Evolutionary conservation across 2,797 vertebrate genomes (phyloP).

Genomic region (Benthosema pterotum): DNA sequence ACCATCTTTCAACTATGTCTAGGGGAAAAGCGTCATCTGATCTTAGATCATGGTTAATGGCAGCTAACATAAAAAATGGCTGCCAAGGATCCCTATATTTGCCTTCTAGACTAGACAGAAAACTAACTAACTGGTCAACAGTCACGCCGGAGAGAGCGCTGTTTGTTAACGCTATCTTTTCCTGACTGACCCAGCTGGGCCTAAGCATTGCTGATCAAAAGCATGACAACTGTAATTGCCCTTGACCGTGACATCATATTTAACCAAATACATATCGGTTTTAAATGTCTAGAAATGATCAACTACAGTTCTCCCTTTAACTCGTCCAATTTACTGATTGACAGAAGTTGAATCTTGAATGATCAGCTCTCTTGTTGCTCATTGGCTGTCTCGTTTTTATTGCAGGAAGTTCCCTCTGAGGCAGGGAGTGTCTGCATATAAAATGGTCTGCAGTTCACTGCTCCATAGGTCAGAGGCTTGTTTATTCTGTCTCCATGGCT

Average conservation of each 20-base stretch:
- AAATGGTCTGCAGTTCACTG: slow-evolving; percentile 99
- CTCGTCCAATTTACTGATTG: slow-evolving; percentile 74
- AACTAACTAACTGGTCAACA: slow-evolving; percentile 62
- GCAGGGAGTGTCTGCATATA: slow-evolving; percentile 99
- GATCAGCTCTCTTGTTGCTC: slow-evolving; percentile 99
- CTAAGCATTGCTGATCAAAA: slow-evolving; percentile 70
- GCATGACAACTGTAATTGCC: slow-evolving; percentile 65
- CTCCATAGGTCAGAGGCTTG: slow-evolving; percentile 99
- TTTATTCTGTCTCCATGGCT: slow-evolving; percentile 99
- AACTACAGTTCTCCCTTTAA: slow-evolving; percentile 61
- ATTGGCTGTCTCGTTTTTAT: slow-evolving; percentile 99
- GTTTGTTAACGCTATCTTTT: slow-evolving; percentile 55
- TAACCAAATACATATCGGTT: slow-evolving; percentile 63
- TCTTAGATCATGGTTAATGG: slow-evolving; percentile 68
- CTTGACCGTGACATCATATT: slow-evolving; percentile 61
- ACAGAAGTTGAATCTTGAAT: slow-evolving; percentile 91
- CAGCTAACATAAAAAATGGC: slow-evolving; percentile 29
- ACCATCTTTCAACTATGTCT: slow-evolving; percentile 28
- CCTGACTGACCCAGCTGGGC: slow-evolving; percentile 64
- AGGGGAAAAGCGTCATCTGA: slow-evolving; percentile 46
- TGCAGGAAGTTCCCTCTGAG: slow-evolving; percentile 99
- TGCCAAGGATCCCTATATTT: slow-evolving; percentile 32
- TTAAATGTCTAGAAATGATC: slow-evolving; percentile 65
- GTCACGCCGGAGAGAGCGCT: slow-evolving; percentile 56
- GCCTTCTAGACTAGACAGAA: slow-evolving; percentile 42